phyloP scores from a whole-genome alignment of 2,113 vertebrate species.

The Eclectus roratus region DNA sequence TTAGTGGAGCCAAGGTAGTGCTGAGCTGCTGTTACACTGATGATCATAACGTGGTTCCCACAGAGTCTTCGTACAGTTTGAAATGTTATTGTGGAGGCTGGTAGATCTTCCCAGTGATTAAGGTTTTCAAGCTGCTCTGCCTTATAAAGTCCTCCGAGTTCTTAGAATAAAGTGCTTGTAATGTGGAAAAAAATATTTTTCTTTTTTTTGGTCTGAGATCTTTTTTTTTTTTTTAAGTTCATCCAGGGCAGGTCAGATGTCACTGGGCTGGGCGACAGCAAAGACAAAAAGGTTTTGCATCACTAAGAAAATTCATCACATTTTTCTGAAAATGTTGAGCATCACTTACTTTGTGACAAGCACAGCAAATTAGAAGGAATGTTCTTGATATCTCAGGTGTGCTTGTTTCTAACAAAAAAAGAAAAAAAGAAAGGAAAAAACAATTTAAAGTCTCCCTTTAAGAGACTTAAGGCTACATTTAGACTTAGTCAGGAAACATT shows the following conservation, averaged over 20 bases:
- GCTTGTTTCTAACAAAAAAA: neutral
- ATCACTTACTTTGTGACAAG: neutral
- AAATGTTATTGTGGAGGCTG: neutral
- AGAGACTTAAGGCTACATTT: neutral
- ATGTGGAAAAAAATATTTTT: neutral
- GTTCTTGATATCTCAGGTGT: neutral
- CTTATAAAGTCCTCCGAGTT: neutral
- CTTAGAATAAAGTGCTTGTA: neutral
- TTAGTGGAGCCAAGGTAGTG: neutral
- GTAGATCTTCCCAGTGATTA: neutral
- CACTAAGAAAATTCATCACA: neutral
- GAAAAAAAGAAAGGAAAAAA: fast-evolving
- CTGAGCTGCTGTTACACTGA: neutral
- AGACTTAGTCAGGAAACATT: neutral
- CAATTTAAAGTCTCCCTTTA: neutral
- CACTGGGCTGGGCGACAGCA: neutral
- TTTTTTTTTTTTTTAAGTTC: neutral
- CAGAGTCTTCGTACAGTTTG: neutral
- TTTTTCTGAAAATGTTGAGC: neutral
- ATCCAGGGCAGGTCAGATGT: neutral
- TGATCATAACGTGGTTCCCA: neutral
- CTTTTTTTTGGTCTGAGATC: neutral
- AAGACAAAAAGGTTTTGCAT: neutral
- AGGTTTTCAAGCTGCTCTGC: neutral
- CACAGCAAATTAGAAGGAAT: neutral